Evolutionary conservation across 64 coral and sea anemone species (phyloP), one percentile per base, ranked within the genome.

Genomic region (Montipora cactus): DNA sequence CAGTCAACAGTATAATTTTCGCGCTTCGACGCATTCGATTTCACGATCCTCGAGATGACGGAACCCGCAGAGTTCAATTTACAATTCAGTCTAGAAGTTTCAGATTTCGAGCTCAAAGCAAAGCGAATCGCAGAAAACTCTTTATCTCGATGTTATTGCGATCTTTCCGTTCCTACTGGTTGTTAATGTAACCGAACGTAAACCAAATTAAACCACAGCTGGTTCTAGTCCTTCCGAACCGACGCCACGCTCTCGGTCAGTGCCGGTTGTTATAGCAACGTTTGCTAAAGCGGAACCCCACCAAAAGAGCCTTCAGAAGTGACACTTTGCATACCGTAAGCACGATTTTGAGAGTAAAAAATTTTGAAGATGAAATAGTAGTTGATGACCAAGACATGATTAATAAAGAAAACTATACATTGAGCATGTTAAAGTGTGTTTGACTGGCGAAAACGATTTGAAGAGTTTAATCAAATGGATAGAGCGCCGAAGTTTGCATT

Each of bases 161-260:
- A 70, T 12, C 64, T 48, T 51, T 49, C 66, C 7, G 5, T 47
- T 70, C 47, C 66, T 64, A 64, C 8, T 20, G 25, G 66, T 64
- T 85, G 82, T 37, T 37, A 37, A 59, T 5, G 37, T 37, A 8
- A 16, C 44, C 45, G 18, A 85, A 85, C 82, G 64, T 85, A 85
- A 85, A 85, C 82, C 49, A 57, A 6, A 85, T 67, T 4, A 18
- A 4, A 25, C 44, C 82, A 49, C 62, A 45, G 45, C 82, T 22
- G 62, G 82, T 49, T 70, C 82, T 85, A 85, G 82, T 48, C 81
- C 82, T 85, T 85, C 82, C 4, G 13, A 85, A 85, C 62, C 82
- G 82, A 85, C 82, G 82, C 82, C 82, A 85, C 82, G 82, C 82
- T 85, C 82, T 85, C 82, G 82, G 82, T 22, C 82, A 85, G 61